These are phyloP conservation scores for Rhinichthys klamathensis DNA, from an alignment of 2,113 vertebrate species.

Conservation along the genomic window DNA sequence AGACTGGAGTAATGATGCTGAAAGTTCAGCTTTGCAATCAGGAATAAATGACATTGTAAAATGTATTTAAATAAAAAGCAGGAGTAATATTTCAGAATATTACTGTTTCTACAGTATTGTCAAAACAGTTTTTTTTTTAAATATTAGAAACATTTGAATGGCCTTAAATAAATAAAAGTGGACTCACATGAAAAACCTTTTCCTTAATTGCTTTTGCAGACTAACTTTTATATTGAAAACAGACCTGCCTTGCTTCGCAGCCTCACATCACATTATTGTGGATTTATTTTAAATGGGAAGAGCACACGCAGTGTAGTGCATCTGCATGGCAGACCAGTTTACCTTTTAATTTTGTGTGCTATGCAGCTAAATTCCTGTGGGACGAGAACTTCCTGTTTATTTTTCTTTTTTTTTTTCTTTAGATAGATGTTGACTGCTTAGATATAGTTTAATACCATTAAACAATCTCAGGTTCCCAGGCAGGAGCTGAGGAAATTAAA, in stretches of 20 bases:
- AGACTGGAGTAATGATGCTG: background rate
- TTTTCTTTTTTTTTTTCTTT: background rate
- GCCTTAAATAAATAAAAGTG: background rate
- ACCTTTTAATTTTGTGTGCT: conserved; percentile 2
- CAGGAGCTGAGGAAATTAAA: background rate
- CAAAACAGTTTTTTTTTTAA: no score
- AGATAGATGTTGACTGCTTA: background rate
- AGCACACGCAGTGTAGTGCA: background rate
- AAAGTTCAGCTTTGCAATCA: background rate
- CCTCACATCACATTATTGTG: background rate
- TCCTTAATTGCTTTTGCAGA: background rate
- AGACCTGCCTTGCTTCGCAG: background rate
- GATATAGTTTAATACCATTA: background rate
- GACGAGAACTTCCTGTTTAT: background rate
- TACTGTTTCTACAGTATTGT: background rate
- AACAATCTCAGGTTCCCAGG: background rate
- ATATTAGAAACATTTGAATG: background rate
- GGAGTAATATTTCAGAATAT: background rate
- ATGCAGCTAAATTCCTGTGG: background rate
- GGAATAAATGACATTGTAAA: background rate
- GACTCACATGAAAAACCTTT: background rate
- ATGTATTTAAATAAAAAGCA: no score
- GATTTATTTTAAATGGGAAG: background rate
- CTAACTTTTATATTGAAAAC: background rate
- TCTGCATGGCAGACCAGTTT: conserved; percentile 15